Percentiles rank a stretch among this genome's conserved stretches.
Evolutionary conservation across 2,797 vertebrate species (phyloP).

Genomic region (Picus viridis): DNA sequence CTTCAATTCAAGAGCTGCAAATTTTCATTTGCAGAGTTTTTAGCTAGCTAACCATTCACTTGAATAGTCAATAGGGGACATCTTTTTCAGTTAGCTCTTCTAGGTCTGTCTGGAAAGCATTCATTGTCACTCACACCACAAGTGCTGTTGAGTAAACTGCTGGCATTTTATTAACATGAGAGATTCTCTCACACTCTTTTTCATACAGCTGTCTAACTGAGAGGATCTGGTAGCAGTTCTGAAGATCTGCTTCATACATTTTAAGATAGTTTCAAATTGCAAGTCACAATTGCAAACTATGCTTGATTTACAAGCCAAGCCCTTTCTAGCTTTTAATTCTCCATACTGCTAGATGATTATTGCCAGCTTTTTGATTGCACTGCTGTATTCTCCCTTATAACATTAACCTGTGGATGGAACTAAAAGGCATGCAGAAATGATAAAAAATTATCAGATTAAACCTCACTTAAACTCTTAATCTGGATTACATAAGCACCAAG

Average conservation of each 20-base stretch:
- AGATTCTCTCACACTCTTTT: slow-evolving; percentile 3
- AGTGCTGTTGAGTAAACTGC: not conserved
- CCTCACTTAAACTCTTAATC: not conserved
- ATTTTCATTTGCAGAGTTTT: not conserved
- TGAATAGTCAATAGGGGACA: not conserved
- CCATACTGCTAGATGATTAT: not conserved
- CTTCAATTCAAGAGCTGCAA: not conserved
- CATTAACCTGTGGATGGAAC: not conserved
- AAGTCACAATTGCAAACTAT: not conserved
- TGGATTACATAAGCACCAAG: not conserved
- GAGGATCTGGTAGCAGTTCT: not conserved
- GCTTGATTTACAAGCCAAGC: not conserved
- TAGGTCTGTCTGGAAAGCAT: not conserved
- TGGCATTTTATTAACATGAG: not conserved
- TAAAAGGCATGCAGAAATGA: not conserved
- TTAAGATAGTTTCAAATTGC: not conserved
- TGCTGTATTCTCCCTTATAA: not conserved
- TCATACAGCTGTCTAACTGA: not conserved
- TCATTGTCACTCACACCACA: not conserved
- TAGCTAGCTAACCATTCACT: not conserved
- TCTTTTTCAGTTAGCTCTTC: not conserved
- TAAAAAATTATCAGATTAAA: not conserved
- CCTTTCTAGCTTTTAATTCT: not conserved
- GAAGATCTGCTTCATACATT: not conserved
- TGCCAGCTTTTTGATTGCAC: not conserved